Base-by-base conservation (phyloP, 2,888 invertebrate genomes). In the Ernsta delagoae region DNA sequence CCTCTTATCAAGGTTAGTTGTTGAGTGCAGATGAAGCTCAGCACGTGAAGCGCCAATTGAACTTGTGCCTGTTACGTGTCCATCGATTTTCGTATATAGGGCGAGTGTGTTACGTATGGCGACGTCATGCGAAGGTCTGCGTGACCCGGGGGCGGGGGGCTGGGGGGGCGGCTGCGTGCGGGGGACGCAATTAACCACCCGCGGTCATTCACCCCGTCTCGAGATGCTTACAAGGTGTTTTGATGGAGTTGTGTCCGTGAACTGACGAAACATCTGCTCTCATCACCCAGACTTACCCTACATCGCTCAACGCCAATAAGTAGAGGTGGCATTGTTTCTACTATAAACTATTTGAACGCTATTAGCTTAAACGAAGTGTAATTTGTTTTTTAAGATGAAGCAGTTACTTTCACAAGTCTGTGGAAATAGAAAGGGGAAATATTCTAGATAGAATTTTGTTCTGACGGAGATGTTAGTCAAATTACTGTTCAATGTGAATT, bases 41-140 rank as follows among this genome's bases (percentile, higher is more conserved):
- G 53, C 65, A 16, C 67, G 68, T 59, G 70, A 50, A 67, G 67
- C 67, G 54, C 53, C 61, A 62, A 75, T 75, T 80, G 89, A 89
- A 90, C 90, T 90, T 89, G 91, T 84, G 81, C 85, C 83, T 80
- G 79, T 83, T 82, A 76, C 76, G 74, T 48, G 70, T 77, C 71
- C 81, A 90, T 91, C 92, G 92, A 91, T 91, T 86, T 83, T 81
- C 88, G 83, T 81, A 88, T 88, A 79, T 89, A 83, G 88, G 89
- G 83, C 88, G 84, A 83, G 79, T 82, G 76, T 48, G 48, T 77
- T 76, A 74, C 77, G 83, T 79, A 79, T 77, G 74, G 65, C 73
- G 78, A 80, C 81, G 81, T 81, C 82, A 81, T 81, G 83, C 82
- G 83, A 88, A 89, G 89, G 88, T 88, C 87, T 80, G 82, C 83